These are phyloP conservation scores for Rattus rattus DNA, from an alignment of 2,113 vertebrate species.

Conservation along the genomic window DNA sequence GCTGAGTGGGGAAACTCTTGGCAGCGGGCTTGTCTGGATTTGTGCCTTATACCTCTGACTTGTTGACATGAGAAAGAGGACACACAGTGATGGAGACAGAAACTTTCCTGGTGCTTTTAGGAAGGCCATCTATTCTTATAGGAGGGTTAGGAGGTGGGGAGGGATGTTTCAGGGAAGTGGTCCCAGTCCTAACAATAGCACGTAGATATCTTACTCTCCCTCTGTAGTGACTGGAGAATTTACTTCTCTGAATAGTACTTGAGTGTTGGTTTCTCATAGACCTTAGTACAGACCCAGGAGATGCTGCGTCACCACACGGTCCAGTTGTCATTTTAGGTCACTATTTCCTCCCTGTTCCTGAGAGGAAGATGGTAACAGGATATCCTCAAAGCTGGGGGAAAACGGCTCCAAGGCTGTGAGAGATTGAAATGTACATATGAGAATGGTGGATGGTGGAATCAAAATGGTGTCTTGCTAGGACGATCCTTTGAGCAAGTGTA, in stretches of 20 bases:
- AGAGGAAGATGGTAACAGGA: not conserved
- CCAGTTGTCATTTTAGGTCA: not conserved
- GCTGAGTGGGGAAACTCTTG: not conserved
- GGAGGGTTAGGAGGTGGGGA: not conserved
- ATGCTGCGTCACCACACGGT: not conserved
- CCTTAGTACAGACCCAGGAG: not conserved
- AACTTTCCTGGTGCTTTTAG: not conserved
- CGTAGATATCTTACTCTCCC: not conserved
- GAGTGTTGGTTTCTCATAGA: not conserved
- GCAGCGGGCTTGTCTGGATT: not conserved
- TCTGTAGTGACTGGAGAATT: not conserved
- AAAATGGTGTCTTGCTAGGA: not conserved
- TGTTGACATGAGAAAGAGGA: not conserved
- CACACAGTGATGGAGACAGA: not conserved
- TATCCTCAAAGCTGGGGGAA: not conserved
- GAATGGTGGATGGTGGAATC: not conserved
- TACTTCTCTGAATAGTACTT: not conserved
- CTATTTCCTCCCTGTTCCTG: not conserved
- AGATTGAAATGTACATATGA: not conserved
- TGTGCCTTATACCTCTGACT: not conserved
- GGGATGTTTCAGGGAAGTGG: not conserved
- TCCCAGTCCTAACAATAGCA: not conserved
- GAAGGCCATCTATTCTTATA: not conserved
- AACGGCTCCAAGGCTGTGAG: not conserved
- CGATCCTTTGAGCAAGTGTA: rapidly evolving